phyloP scores from a whole-genome alignment of 1,140 invertebrate species.

The Ridgeia piscesae region DNA sequence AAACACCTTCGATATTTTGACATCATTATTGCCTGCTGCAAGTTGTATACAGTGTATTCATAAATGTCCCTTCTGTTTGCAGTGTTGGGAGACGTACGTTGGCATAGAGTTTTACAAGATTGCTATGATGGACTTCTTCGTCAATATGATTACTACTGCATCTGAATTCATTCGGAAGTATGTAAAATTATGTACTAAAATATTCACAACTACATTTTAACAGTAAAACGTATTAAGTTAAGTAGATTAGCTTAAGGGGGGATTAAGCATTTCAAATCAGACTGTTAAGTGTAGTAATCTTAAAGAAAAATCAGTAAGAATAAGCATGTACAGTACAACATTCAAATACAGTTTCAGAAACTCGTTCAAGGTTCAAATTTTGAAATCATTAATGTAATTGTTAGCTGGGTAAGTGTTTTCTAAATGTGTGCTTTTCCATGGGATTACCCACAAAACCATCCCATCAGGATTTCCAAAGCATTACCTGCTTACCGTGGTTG shows the following conservation, averaged over 20 bases:
- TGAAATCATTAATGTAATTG: no score
- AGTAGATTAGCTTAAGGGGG: background rate
- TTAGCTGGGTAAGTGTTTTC: no score
- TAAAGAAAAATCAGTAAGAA: background rate
- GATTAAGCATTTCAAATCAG: background rate
- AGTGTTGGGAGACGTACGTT: conserved; percentile 88
- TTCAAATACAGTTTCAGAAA: no score
- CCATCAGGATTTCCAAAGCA: no score
- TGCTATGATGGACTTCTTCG: conserved; percentile 75
- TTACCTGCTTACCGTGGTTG: no score
- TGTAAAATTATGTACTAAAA: background rate
- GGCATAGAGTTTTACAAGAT: conserved; percentile 87
- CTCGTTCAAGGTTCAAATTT: no score
- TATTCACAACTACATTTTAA: background rate
- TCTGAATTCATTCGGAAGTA: conserved; percentile 48
- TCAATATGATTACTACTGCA: conserved; percentile 75
- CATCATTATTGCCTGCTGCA: background rate
- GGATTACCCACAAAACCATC: no score
- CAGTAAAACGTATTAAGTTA: background rate
- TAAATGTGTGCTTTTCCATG: no score
- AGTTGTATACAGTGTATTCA: background rate
- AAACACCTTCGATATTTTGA: no score
- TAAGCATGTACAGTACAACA: no score
- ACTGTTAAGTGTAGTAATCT: background rate
- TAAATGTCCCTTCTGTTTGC: conserved; percentile 19